Conservation (phyloP, 2,113 vertebrate species). For the Dasyurus viverrinus region DNA sequence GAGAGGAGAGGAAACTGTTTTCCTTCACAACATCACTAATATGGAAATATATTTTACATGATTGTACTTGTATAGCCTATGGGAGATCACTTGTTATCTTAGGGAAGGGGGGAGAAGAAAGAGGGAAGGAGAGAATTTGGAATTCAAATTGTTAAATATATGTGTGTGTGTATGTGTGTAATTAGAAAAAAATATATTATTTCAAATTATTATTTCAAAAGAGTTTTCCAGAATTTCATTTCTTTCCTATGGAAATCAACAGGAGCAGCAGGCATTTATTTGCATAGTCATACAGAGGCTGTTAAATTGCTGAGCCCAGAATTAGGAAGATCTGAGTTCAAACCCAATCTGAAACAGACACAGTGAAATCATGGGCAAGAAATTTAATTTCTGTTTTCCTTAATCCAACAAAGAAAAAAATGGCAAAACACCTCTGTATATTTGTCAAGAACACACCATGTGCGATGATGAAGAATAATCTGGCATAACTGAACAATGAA, state of each 20-base stretch:
- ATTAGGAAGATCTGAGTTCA: background rate
- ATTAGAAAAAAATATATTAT: background rate
- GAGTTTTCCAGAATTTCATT: background rate
- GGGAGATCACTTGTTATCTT: background rate
- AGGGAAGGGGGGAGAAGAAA: background rate
- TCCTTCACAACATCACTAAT: background rate
- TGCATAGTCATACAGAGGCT: background rate
- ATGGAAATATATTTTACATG: background rate
- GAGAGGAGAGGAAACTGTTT: background rate
- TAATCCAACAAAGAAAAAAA: background rate
- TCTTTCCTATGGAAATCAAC: background rate
- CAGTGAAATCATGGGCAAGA: background rate
- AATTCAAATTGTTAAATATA: background rate
- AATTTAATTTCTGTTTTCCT: background rate
- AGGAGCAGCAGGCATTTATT: background rate
- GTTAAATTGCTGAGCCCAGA: background rate
- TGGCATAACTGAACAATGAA: background rate
- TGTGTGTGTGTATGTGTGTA: background rate
- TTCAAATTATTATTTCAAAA: background rate
- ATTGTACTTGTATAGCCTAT: background rate
- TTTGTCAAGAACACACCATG: background rate
- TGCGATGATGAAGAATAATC: background rate
- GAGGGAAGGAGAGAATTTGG: background rate
- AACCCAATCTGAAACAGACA: background rate
- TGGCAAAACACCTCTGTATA: background rate